phyloP scores from a whole-genome alignment of 2,113 vertebrate genomes.

The Rhodinocichla rosea region DNA sequence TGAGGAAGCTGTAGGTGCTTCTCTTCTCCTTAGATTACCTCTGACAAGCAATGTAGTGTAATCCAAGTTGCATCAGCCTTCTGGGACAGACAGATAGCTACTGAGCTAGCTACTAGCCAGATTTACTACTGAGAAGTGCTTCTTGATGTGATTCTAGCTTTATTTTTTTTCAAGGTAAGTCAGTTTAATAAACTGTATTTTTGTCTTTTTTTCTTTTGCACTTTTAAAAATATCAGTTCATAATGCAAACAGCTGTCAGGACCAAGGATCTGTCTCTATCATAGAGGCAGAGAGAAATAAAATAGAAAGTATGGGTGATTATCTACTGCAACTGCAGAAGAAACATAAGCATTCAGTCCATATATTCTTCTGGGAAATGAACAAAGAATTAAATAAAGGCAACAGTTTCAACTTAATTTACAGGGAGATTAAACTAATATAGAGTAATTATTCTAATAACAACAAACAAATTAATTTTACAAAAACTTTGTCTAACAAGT shows the following conservation, averaged over 20 bases:
- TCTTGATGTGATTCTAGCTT: accelerated
- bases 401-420: background rate
- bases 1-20: background rate
- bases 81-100: background rate
- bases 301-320: background rate
- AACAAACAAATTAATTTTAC: background rate
- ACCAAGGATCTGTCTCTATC: background rate
- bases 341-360: background rate
- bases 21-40: background rate
- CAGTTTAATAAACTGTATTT: background rate
- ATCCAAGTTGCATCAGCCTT: background rate
- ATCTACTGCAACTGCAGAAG: background rate
- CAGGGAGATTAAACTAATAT: background rate
- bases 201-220: background rate
- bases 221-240: background rate
- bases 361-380: background rate
- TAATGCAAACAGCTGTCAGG: background rate
- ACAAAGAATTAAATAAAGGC: background rate
- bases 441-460: background rate
- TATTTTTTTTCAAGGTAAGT: background rate
- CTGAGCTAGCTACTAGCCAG: background rate
- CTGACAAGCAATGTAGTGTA: background rate
- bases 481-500: background rate
- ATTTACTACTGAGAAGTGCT: background rate
- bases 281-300: background rate